A percentile compares a stretch with the other conserved stretches of the same genome.
Evolutionary conservation across 2,113 vertebrate genomes (phyloP).

Genomic region (Antigone vipio): DNA sequence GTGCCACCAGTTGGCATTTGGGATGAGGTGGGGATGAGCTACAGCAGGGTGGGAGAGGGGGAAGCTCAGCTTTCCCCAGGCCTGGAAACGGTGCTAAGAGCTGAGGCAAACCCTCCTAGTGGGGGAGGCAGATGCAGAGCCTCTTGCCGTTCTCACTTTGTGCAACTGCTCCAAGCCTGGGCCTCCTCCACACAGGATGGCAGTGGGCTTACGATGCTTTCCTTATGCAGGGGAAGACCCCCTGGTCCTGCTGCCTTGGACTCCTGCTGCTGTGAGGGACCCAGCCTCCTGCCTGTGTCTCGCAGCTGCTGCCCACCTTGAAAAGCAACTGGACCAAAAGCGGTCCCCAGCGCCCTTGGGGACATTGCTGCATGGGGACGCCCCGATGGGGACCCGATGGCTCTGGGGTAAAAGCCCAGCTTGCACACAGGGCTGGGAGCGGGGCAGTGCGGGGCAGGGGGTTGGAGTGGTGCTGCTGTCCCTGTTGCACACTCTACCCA

Average conservation of each 20-base stretch:
- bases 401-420: no score
- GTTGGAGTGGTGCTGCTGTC: background rate
- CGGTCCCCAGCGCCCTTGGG: no score
- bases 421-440: no score
- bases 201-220: fast-evolving
- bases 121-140: background rate
- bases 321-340: no score
- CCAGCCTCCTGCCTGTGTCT: no score
- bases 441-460: fast-evolving
- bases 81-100: background rate
- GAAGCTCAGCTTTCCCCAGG: background rate
- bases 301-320: no score
- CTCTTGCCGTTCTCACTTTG: fast-evolving
- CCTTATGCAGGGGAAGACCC: no score
- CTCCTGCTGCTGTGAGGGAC: no score
- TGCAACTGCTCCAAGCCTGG: background rate
- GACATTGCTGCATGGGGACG: no score
- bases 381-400: no score
- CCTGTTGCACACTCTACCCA: background rate
- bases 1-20: background rate
- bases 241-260: no score
- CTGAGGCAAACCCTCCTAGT: background rate
- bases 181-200: fast-evolving
- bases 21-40: background rate
- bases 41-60: background rate